Conservation (phyloP, 2,797 vertebrate species). For the Allobates femoralis region DNA sequence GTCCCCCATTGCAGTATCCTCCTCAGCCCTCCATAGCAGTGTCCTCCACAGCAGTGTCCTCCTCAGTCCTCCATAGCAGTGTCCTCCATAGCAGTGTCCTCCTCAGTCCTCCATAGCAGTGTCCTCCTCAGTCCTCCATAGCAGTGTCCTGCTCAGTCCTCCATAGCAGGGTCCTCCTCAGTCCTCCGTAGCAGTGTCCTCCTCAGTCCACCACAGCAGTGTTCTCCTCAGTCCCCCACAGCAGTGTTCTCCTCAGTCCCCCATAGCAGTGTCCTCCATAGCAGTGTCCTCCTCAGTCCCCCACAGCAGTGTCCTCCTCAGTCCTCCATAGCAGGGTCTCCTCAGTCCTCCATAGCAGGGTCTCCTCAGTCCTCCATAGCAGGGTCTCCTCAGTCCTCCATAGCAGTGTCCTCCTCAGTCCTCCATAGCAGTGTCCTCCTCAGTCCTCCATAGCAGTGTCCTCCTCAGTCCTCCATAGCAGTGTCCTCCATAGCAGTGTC, state of each 20-base stretch:
- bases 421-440: background rate
- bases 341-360: background rate
- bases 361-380: background rate
- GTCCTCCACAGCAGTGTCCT: background rate
- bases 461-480: too few species aligned
- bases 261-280: constrained; percentile 11
- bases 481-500: background rate
- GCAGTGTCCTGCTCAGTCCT: background rate
- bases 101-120: background rate
- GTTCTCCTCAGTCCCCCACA: background rate
- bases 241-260: background rate
- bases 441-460: background rate
- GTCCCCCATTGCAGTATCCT: background rate
- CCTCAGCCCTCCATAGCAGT: background rate
- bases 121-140: background rate
- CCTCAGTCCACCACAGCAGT: background rate
- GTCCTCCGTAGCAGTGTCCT: background rate
- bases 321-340: background rate
- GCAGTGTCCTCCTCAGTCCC: background rate
- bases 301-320: background rate
- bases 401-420: background rate
- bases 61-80: background rate
- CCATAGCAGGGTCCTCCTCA: background rate
- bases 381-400: background rate
- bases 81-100: background rate